Conservation (phyloP, 1,140 invertebrate species). For the Drosophila aff. region DNA sequence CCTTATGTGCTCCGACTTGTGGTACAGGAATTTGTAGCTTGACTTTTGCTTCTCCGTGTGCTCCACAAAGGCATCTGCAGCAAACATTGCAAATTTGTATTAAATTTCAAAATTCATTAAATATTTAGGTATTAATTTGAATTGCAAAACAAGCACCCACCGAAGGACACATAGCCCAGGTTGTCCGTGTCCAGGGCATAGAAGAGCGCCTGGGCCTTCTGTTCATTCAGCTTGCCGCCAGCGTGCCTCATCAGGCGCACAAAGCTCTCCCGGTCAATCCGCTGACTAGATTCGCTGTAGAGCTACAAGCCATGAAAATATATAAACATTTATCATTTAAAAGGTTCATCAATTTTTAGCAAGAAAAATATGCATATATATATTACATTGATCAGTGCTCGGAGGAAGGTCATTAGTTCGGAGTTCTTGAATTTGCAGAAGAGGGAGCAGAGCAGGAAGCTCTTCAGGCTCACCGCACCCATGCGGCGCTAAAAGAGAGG, state of each 20-base stretch:
- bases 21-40: slow-evolving; percentile 71
- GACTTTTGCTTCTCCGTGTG: slow-evolving; percentile 59
- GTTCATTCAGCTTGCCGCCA: slow-evolving; percentile 64
- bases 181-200: slow-evolving; percentile 66
- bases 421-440: slow-evolving; percentile 76
- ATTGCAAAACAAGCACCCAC: slow-evolving; percentile 12
- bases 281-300: slow-evolving; percentile 65
- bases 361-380: background rate
- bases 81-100: background rate
- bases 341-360: too few relatives aligned
- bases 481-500: slow-evolving; percentile 46
- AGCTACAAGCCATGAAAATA: slow-evolving; percentile 37
- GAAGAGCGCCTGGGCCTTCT: slow-evolving; percentile 68
- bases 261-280: slow-evolving; percentile 69
- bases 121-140: background rate
- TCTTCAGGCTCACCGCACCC: slow-evolving; percentile 74
- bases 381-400: slow-evolving; percentile 68
- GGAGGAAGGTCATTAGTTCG: slow-evolving; percentile 73
- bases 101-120: background rate
- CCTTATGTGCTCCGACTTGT: slow-evolving; percentile 74
- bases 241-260: slow-evolving; percentile 65
- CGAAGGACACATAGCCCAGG: slow-evolving; percentile 70
- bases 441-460: slow-evolving; percentile 74
- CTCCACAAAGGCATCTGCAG: slow-evolving; percentile 51
- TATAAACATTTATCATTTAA: too few relatives aligned